These are phyloP conservation scores for Aurelia coerulea DNA, from an alignment of 30 jellyfish, hydroid and myxozoan species.

Conservation along the genomic window DNA sequence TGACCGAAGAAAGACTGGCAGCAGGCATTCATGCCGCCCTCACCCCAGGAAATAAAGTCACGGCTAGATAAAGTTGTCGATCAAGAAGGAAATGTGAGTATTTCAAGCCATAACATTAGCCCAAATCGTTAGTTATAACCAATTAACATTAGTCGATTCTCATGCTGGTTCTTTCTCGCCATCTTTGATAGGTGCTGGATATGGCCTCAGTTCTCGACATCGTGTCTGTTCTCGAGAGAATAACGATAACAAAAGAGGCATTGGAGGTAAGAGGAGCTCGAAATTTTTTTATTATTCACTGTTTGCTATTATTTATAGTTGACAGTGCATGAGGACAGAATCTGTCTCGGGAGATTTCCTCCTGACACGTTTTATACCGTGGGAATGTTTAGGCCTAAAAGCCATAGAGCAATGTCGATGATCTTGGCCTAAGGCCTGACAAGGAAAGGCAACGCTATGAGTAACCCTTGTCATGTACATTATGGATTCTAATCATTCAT, in stretches of 20 bases:
- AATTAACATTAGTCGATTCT: constrained; percentile 7
- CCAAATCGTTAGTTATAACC: background rate
- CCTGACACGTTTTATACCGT: too few species aligned
- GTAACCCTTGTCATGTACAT: too few species aligned
- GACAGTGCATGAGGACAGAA: too few species aligned
- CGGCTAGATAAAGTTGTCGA: constrained; percentile 98
- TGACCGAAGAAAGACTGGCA: constrained; percentile 68
- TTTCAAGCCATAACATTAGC: background rate
- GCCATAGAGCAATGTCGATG: too few species aligned
- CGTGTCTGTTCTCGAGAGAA: constrained; percentile 87
- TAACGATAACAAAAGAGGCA: constrained; percentile 83
- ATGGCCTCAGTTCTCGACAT: constrained; percentile 93
- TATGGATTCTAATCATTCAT: too few species aligned
- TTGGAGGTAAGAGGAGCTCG: constrained; percentile 75
- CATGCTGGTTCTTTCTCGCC: constrained; percentile 54
- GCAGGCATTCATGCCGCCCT: constrained; percentile 99
- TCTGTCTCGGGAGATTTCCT: too few species aligned
- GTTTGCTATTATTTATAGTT: too few species aligned
- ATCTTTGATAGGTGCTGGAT: constrained; percentile 94
- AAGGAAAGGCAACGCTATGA: too few species aligned
- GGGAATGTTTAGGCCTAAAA: too few species aligned
- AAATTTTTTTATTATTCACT: too few species aligned
- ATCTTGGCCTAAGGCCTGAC: too few species aligned
- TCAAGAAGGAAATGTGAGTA: constrained; percentile 96
- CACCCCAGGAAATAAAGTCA: constrained; percentile 97